A percentile compares a stretch with the other conserved stretches of the same genome.
Conservation (phyloP, 2,113 vertebrate genomes). For the Zeus faber region DNA sequence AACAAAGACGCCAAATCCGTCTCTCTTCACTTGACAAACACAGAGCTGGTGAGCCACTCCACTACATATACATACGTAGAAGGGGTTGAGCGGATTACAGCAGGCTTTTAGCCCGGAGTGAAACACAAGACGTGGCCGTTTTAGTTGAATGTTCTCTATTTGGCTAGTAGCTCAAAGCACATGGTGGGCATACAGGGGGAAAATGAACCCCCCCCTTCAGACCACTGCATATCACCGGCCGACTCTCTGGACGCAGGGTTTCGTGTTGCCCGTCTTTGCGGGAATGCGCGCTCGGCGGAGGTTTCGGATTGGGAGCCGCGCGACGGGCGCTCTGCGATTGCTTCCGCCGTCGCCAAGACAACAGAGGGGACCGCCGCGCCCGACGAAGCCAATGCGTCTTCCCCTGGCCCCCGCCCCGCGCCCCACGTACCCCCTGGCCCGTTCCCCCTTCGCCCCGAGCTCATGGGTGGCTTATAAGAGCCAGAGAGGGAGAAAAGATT, state of each 20-base stretch:
- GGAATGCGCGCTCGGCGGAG: constrained; percentile 28
- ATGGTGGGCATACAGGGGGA: constrained; percentile 13
- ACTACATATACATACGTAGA: too few relatives aligned
- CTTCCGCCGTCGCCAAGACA: constrained; percentile 48
- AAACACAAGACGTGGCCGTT: constrained; percentile 14
- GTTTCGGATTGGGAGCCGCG: constrained; percentile 36
- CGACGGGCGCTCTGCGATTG: constrained; percentile 28
- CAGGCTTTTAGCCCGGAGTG: constrained; percentile 31
- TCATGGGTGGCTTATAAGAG: constrained; percentile 40
- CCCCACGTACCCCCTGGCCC: constrained; percentile 4
- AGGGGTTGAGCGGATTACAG: constrained; percentile 26
- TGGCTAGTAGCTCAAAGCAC: constrained; percentile 27
- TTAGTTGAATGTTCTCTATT: too few relatives aligned
- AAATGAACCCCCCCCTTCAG: neutral
- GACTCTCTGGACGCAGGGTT: constrained; percentile 13
- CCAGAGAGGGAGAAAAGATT: constrained; percentile 19
- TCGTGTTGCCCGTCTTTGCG: constrained; percentile 16
- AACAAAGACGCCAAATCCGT: constrained; percentile 49
- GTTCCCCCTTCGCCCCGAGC: constrained; percentile 7
- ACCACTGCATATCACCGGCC: too few relatives aligned
- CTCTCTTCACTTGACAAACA: constrained; percentile 43
- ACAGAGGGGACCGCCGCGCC: constrained; percentile 42
- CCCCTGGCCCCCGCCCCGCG: neutral
- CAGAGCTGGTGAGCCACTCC: constrained; percentile 61
- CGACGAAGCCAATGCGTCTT: constrained; percentile 32